These are phyloP conservation scores for Dasysyrphus tricinctus DNA, from an alignment of 2,888 invertebrate species.

Conservation along the genomic window DNA sequence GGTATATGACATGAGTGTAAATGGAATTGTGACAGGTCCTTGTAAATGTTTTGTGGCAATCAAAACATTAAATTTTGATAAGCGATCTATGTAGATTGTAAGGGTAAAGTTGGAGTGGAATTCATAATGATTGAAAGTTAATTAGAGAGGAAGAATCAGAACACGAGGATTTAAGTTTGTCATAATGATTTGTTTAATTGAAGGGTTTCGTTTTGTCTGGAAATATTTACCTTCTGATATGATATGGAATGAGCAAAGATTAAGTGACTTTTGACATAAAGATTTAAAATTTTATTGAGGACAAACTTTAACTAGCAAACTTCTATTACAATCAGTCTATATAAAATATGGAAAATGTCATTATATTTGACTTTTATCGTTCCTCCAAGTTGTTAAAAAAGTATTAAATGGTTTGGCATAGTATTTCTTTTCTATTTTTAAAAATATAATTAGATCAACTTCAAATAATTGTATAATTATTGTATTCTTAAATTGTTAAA, in stretches of 20 bases:
- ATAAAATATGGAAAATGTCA: too few species aligned
- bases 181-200: background rate
- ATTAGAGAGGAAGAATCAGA: background rate
- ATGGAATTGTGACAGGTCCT: conserved; percentile 62
- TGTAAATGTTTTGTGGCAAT: conserved; percentile 50
- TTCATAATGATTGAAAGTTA: conserved; percentile 2
- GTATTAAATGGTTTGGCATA: too few species aligned
- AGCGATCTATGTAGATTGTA: conserved; percentile 50
- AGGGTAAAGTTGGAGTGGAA: background rate
- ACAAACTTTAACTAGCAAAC: too few species aligned
- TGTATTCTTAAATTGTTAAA: too few species aligned
- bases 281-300: background rate
- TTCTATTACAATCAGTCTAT: too few species aligned
- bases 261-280: background rate
- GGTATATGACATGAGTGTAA: conserved; percentile 46
- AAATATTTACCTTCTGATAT: background rate
- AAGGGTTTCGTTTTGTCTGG: background rate
- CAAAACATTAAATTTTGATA: conserved; percentile 56
- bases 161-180: background rate
- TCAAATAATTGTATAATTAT: too few species aligned
- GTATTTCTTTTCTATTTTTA: too few species aligned
- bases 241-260: background rate
- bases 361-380: too few species aligned
- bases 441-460: too few species aligned
- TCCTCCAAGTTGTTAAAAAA: too few species aligned